Conservation (phyloP, 2,113 vertebrate genomes). For the Limnothrissa miodon region DNA sequence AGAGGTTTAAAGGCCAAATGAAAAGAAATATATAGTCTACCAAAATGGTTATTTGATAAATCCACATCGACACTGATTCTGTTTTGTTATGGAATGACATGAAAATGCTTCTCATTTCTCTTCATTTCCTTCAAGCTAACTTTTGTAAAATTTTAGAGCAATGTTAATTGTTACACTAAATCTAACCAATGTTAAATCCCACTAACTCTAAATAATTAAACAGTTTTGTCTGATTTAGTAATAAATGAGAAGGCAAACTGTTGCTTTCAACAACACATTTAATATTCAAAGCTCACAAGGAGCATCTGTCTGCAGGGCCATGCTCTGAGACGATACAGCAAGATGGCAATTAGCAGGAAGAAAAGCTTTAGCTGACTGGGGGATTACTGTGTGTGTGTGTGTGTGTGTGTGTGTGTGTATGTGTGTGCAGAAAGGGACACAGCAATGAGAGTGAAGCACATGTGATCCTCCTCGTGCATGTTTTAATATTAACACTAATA, state of each 20-base stretch:
- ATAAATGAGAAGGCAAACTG: conserved; percentile 37
- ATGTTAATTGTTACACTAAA: conserved; percentile 33
- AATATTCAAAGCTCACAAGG: conserved; percentile 19
- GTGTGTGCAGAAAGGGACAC: conserved; percentile 18
- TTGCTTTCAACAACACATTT: conserved; percentile 34
- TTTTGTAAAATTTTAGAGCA: conserved; percentile 22
- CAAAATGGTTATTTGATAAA: conserved; percentile 14
- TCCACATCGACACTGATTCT: conserved; percentile 46
- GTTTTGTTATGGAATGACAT: conserved; percentile 38
- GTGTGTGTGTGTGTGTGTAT: neutral
- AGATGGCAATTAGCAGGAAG: conserved; percentile 37
- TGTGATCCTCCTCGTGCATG: neutral
- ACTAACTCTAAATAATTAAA: conserved; percentile 35
- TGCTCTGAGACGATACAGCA: conserved; percentile 28
- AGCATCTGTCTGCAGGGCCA: conserved; percentile 12
- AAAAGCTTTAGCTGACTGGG: conserved; percentile 47
- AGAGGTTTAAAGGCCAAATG: conserved; percentile 50
- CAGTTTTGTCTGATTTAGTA: conserved; percentile 34
- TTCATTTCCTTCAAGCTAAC: conserved; percentile 19
- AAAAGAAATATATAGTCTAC: conserved; percentile 39
- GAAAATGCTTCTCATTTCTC: neutral
- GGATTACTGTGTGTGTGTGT: conserved; percentile 52
- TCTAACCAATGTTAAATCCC: conserved; percentile 9
- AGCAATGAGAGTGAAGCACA: conserved; percentile 5
- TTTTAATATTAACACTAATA: conserved; percentile 22